Base-by-base conservation (phyloP, 2,113 vertebrate species). In the Heterocephalus glaber region DNA sequence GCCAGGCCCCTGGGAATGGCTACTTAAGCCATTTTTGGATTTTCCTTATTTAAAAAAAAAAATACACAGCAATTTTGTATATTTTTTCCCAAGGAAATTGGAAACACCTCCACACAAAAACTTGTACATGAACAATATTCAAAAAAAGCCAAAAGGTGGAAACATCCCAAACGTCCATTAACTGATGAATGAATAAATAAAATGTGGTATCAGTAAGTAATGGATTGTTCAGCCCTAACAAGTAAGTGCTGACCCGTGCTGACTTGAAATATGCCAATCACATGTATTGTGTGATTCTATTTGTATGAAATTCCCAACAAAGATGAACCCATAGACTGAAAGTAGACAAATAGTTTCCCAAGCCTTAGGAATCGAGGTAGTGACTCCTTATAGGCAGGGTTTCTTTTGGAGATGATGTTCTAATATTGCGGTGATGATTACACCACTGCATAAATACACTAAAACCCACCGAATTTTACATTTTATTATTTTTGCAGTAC, bases 201-300 rank as follows among this genome's bases (percentile, higher is more conserved):
- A 82, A 70, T 7, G 28, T n/a, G 76, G 30, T 33, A 38, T 6
- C 4, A 12, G 33, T 24, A n/a, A 14, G 47, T 17, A 19, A 16
- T 41, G 61, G n/a, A n/a, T 8, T 11, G 16, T 16, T n/a, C 17
- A 74, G 83, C 44, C 28, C 7, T 33, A n/a, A 33, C 60, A 47
- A 54, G 9, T 4, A 47, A 38, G 1, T 8, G 1, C 2, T 28
- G n/a, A 38, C 20, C 5, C 22, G 8, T 1, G 38, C 41, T 30
- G 9, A 30, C 30, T 16, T 9, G 2, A 14, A 86, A 22, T 35
- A 20, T 3, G 52, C 52, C 28, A 60, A 60, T 79, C 33, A 79
- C 17, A 49, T 22, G 49, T 54, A 22, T 30, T 33, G 74, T 28
- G 9, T 52, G 76, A 79, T 54, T 79, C 76, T 79, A 79, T 10